Base-by-base conservation (phyloP, 2,797 vertebrate species). In the Sternotherus odoratus region DNA sequence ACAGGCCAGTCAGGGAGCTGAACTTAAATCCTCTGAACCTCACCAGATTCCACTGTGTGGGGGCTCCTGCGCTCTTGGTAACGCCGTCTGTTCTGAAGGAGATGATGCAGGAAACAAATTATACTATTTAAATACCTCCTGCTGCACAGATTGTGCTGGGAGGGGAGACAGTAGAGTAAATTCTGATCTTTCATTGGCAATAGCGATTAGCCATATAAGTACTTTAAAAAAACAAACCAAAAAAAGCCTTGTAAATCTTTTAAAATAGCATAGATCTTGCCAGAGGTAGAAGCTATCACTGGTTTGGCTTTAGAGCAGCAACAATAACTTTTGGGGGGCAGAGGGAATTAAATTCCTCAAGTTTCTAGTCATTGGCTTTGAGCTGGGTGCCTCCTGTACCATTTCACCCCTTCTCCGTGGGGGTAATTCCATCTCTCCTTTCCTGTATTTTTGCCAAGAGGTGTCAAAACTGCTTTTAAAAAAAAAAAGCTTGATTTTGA, bases 401-500 rank as follows among this genome's bases (percentile, higher is more conserved):
- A 1, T 83, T 92, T 95, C 88, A 50, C 21, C 24, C 84, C 69
- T 91, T 30, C 66, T 85, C 86, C 87, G 79, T 8, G 83, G 92
- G 96, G 97, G 90, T 90, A 85, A 88, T 97, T 95, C 93, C 86
- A 87, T 96, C 89, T 94, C 92, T 94, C 85, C 53, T 69, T 93
- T 95, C 96, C 82, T 97, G 95, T 96, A 94, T 97, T 97, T 97
- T 97, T 97, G 97, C 97, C 97, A 98, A 98, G 98, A 98, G 97
- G 97, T 98, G 98, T 98, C 98, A 98, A 98, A 98, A 97, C 95
- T 93, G 95, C 92, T 97, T 77, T 0, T 82, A 97, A 97, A 96
- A 97, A 93, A 94, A 94, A 97, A 93, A 82, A 93, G 82, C 97
- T 98, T 97, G 98, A 98, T 98, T 98, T 98, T 98, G 98, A 98